A percentile compares a stretch with the other conserved stretches of the same genome.
Conservation (phyloP, 2,113 vertebrate genomes). For the Hucho hucho region DNA sequence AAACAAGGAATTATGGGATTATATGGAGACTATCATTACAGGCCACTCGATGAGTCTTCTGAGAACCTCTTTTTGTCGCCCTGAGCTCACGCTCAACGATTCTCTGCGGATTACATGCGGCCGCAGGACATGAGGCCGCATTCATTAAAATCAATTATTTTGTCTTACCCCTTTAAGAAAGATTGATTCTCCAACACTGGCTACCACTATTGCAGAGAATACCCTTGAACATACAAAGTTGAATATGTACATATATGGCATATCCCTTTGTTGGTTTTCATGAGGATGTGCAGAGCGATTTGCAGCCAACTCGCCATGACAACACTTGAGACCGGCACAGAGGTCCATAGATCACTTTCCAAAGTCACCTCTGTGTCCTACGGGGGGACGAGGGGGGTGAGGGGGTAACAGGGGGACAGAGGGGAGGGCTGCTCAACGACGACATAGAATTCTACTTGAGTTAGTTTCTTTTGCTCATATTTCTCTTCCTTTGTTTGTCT, state of each 20-base stretch:
- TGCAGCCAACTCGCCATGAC: constrained; percentile 70
- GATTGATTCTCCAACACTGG: constrained; percentile 71
- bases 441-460: constrained; percentile 40
- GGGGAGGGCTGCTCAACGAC: constrained; percentile 37
- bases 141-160: constrained; percentile 84
- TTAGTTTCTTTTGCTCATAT: constrained; percentile 26
- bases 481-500: constrained; percentile 23
- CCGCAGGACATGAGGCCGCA: constrained; percentile 78
- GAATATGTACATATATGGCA: constrained; percentile 75
- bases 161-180: constrained; percentile 77
- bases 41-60: constrained; percentile 78
- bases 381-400: constrained; percentile 3
- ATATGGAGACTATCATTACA: constrained; percentile 83
- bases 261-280: constrained; percentile 78
- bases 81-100: constrained; percentile 75
- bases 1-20: constrained; percentile 89
- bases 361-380: constrained; percentile 73
- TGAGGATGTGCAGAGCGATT: constrained; percentile 66
- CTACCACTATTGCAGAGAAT: constrained; percentile 51
- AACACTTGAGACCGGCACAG: constrained; percentile 69
- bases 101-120: constrained; percentile 80
- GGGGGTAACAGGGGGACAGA: constrained; percentile 40
- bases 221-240: constrained; percentile 79
- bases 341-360: constrained; percentile 71
- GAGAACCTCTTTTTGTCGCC: constrained; percentile 77